phyloP scores from a whole-genome alignment of 2,888 invertebrate genomes.

The Suillia variegata region DNA sequence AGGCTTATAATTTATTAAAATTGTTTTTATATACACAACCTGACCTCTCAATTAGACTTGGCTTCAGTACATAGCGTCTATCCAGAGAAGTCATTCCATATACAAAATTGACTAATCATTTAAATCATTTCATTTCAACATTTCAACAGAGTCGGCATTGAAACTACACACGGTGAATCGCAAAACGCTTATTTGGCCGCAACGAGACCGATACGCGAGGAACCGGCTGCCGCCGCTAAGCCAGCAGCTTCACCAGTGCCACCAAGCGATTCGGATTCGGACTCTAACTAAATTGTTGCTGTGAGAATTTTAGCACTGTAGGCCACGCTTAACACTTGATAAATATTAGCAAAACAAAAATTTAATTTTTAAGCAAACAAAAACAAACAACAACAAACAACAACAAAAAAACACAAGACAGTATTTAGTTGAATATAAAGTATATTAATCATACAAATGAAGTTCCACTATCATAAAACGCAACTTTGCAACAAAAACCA shows the following conservation, averaged over 20 bases:
- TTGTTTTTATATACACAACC: too few species aligned
- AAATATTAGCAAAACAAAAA: constrained; percentile 4
- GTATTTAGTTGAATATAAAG: background rate
- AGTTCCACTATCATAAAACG: background rate
- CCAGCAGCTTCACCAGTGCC: constrained; percentile 62
- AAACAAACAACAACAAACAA: background rate
- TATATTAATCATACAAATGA: background rate
- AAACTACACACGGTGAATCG: constrained; percentile 78
- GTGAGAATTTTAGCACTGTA: constrained; percentile 1
- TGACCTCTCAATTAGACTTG: too few species aligned
- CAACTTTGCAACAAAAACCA: constrained; percentile 6
- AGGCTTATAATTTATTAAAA: too few species aligned
- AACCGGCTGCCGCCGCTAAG: constrained; percentile 55
- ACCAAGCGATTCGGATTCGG: constrained; percentile 65
- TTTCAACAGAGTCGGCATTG: constrained; percentile 78
- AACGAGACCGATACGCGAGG: constrained; percentile 62
- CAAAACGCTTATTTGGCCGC: constrained; percentile 73
- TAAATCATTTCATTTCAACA: too few species aligned
- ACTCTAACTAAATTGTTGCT: constrained; percentile 62
- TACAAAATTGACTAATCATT: too few species aligned
- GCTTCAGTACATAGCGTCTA: too few species aligned
- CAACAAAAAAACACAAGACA: background rate
- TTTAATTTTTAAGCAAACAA: constrained; percentile 3
- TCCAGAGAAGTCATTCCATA: too few species aligned
- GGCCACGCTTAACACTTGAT: constrained; percentile 12